A percentile compares a stretch with the other conserved stretches of the same genome.
Conservation (phyloP, 2,113 vertebrate species). For the Chamaea fasciata region DNA sequence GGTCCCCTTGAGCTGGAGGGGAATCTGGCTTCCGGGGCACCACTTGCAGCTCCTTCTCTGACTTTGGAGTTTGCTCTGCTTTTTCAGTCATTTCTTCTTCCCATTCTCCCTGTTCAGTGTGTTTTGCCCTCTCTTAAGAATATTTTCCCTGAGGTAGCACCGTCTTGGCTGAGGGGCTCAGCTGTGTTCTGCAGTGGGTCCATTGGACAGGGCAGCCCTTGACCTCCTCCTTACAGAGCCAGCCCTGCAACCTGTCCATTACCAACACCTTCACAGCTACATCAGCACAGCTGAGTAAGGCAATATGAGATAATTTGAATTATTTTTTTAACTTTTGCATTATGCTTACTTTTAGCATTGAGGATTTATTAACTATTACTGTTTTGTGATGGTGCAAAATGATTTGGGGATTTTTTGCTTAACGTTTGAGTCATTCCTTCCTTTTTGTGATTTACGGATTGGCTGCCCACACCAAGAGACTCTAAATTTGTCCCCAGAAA, state of each 20-base stretch:
- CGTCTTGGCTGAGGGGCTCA: not conserved
- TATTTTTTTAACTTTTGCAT: not conserved
- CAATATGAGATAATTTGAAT: not conserved
- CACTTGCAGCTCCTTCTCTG: not conserved
- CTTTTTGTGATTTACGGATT: not conserved
- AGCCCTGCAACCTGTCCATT: not conserved
- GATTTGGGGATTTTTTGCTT: not conserved
- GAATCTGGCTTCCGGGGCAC: fast-evolving
- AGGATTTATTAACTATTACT: not conserved
- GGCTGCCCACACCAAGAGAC: not conserved
- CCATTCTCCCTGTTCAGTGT: not conserved
- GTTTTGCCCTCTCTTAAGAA: not conserved
- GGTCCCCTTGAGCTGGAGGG: not conserved
- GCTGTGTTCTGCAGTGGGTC: not conserved
- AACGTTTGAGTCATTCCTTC: not conserved
- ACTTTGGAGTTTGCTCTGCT: not conserved
- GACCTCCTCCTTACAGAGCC: not conserved
- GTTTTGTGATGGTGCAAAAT: not conserved
- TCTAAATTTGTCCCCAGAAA: not conserved
- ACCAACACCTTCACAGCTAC: not conserved
- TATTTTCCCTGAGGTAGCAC: not conserved
- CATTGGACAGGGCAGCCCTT: not conserved
- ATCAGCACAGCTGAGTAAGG: not conserved
- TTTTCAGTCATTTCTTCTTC: not conserved
- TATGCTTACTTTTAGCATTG: not conserved